A percentile compares a stretch with the other conserved stretches of the same genome.
These are phyloP conservation scores for Chlorospingus semifuscus DNA, from an alignment of 2,797 vertebrate species.

Conservation along the genomic window DNA sequence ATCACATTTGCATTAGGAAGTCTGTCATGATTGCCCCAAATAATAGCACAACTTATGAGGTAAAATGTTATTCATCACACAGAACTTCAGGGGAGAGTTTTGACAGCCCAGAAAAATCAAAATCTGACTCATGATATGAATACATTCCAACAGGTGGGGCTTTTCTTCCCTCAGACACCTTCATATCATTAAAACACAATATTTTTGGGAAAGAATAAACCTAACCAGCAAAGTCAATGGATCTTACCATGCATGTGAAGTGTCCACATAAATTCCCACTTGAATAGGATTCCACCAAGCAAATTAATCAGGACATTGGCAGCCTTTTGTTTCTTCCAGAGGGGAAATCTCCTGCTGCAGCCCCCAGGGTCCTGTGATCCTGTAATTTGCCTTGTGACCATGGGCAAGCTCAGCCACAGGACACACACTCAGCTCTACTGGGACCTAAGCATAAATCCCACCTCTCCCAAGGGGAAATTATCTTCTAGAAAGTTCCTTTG, in stretches of 20 bases:
- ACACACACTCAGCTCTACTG: neutral
- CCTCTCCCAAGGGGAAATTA: neutral
- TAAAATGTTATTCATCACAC: neutral
- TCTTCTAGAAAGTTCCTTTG: neutral
- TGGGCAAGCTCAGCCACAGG: neutral
- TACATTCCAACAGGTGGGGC: neutral
- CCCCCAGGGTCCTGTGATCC: neutral
- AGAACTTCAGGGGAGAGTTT: neutral
- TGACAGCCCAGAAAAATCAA: neutral
- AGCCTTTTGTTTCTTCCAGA: neutral
- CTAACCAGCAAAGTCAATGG: neutral
- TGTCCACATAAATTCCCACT: neutral
- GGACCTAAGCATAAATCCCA: neutral
- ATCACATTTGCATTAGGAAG: neutral
- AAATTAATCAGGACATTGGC: neutral
- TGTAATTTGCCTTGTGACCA: rapidly evolving
- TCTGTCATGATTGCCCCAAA: neutral
- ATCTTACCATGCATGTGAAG: neutral
- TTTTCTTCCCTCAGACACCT: neutral
- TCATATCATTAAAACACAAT: neutral
- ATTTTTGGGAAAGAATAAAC: neutral
- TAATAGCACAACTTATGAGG: neutral
- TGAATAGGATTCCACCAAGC: neutral
- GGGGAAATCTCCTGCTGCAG: neutral
- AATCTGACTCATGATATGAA: neutral